Base-by-base conservation (phyloP, 2,797 vertebrate species). In the Acipenser oxyrinchus region DNA sequence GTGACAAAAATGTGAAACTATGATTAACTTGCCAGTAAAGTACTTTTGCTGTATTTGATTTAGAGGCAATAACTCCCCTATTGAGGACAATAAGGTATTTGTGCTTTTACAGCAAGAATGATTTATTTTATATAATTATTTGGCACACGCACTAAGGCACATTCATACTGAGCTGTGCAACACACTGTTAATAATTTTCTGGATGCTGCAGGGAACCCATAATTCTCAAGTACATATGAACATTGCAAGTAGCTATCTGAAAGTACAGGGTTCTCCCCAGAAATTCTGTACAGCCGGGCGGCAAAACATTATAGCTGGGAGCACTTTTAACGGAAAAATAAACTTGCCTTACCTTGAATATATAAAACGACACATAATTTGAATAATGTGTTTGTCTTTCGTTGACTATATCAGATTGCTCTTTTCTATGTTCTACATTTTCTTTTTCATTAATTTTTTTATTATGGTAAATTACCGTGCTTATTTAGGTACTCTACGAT, bases 101-200 rank as follows among this genome's bases (percentile, higher is more conserved):
- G 87, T 89, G 87, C 86, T 91, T 91, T 93, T 85, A 92, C 89
- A 91, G 70, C 77, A 90, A 87, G 89, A 91, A 90, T 86, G 86
- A 93, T 90, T 92, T 91, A 87, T 92, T 90, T 91, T 83, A 91
- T 88, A 87, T 92, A 93, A 91, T 93, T 87, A 92, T 93, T 93
- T 92, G 85, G 87, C 89, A 88, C 92, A 90, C 79, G 76, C 85
- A 92, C 85, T 86, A 90, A 90, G 89, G 88, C 82, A 82, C 84
- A 90, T 89, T 92, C 89, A 90, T 82, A 89, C 86, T 86, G 88
- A 85, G 81, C 84, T 81, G 83, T 89, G 88, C 76, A 88, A 87
- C 85, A 83, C 58, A 86, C 89, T 88, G 88, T 89, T 93, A 91
- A 93, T 93, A 93, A 91, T 91, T 91, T 93, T 90, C 13, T 76